Evolutionary conservation across 2,888 invertebrate genomes (phyloP).

Genomic region (Beris morrisii): DNA sequence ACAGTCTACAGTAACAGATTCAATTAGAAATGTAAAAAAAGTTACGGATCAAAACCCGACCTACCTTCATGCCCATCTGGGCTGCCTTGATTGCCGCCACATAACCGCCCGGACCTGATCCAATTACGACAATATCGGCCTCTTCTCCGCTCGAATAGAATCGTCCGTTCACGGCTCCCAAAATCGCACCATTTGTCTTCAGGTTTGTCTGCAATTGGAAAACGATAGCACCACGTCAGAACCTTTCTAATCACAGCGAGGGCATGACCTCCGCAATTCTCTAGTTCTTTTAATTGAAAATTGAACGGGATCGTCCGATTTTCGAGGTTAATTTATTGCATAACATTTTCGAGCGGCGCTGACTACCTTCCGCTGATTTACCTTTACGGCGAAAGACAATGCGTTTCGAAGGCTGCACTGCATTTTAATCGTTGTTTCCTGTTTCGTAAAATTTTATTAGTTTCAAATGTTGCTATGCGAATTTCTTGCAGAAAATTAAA

Average conservation of each 20-base stretch:
- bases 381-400: constrained; percentile 34
- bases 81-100: constrained; percentile 99
- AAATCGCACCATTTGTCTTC: constrained; percentile 52
- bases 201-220: constrained; percentile 47
- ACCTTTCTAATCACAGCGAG: not conserved
- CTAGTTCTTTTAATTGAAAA: not conserved
- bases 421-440: constrained; percentile 34
- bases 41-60: not conserved
- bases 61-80: constrained; percentile 94
- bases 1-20: constrained; percentile 69
- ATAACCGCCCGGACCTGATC: constrained; percentile 98
- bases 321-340: constrained; percentile 30
- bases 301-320: not conserved
- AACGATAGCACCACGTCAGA: not conserved
- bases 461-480: too few species aligned
- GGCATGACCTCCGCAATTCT: not conserved
- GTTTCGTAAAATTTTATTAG: too few species aligned
- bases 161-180: constrained; percentile 57
- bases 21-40: not conserved
- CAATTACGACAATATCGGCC: constrained; percentile 95
- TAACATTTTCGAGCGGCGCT: constrained; percentile 7
- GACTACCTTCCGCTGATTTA: constrained; percentile 10
- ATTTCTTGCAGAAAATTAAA: too few species aligned
- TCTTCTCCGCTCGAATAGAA: constrained; percentile 74
- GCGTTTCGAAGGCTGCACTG: constrained; percentile 36